Conservation (phyloP, 2,113 vertebrate species). For the Pelodiscus sinensis region DNA sequence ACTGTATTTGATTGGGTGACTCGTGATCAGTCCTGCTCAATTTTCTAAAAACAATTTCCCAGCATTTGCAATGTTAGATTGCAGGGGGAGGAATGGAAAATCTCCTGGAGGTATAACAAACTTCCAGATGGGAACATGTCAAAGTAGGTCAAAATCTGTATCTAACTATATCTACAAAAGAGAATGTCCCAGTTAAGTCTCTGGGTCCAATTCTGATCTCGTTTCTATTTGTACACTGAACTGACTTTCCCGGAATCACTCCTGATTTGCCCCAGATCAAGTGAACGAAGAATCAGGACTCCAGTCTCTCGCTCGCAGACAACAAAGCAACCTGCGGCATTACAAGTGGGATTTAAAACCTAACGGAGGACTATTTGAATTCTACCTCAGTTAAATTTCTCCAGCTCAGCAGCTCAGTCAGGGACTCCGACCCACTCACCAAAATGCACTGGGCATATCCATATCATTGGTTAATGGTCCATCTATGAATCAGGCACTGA, state of each 20-base stretch:
- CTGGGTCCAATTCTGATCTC: background rate
- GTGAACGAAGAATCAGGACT: background rate
- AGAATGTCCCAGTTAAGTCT: background rate
- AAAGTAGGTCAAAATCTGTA: background rate
- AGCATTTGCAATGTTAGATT: background rate
- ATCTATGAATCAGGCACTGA: background rate
- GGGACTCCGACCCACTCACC: rapidly evolving
- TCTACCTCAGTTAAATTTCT: background rate
- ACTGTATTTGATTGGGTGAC: background rate
- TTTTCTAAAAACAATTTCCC: background rate
- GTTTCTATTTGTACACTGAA: background rate
- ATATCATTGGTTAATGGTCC: rapidly evolving
- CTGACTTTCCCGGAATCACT: background rate
- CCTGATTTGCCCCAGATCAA: background rate
- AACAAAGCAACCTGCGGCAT: background rate
- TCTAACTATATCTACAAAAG: background rate
- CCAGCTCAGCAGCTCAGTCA: background rate
- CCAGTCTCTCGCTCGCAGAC: background rate
- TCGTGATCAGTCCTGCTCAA: background rate
- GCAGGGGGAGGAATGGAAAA: background rate
- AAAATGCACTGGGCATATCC: background rate
- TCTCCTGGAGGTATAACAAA: background rate
- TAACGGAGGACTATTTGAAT: background rate
- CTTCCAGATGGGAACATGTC: background rate
- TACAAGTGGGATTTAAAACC: background rate